Percentiles rank a stretch among this genome's conserved stretches.
These are phyloP conservation scores for Agrotis exclamationis DNA, from an alignment of 2,888 invertebrate species.

Conservation along the genomic window DNA sequence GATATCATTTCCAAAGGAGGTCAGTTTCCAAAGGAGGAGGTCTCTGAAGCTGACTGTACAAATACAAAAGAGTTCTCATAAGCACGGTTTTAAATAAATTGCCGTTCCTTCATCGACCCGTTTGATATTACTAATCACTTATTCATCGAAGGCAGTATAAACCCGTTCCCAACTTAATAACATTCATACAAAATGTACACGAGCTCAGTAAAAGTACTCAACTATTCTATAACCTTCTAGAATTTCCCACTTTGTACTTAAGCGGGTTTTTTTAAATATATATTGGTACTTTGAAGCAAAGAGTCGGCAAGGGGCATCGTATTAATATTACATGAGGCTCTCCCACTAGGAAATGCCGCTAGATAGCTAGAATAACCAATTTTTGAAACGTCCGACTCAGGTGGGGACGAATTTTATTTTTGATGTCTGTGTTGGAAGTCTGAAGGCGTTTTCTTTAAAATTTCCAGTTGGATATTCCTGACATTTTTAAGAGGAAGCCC, in stretches of 20 bases:
- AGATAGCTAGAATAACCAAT: slow-evolving; percentile 74
- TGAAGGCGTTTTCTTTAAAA: slow-evolving; percentile 56
- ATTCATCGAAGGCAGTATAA: slow-evolving; percentile 3
- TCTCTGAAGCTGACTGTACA: too few species aligned
- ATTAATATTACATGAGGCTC: slow-evolving; percentile 77
- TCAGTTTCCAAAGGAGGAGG: too few species aligned
- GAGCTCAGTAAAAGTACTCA: slow-evolving; percentile 43
- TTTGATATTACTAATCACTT: background rate
- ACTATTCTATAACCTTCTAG: slow-evolving; percentile 60
- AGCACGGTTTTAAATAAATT: background rate
- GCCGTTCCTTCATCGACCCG: background rate
- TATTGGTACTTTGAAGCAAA: slow-evolving; percentile 73
- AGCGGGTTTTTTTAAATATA: slow-evolving; percentile 73
- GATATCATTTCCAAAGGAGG: too few species aligned
- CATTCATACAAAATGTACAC: slow-evolving; percentile 41
- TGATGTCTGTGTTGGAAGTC: slow-evolving; percentile 50
- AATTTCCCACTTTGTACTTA: slow-evolving; percentile 55
- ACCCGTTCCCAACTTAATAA: slow-evolving; percentile 11
- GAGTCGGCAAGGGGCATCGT: slow-evolving; percentile 63
- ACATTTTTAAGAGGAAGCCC: slow-evolving; percentile 54
- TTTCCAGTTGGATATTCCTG: slow-evolving; percentile 52
- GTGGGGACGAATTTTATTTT: slow-evolving; percentile 66
- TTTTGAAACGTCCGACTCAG: slow-evolving; percentile 73
- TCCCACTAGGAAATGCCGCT: slow-evolving; percentile 60
- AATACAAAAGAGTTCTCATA: background rate